These are phyloP conservation scores for Deladenus siricidicola DNA, from an alignment of 2,888 invertebrate genomes.

Conservation along the genomic window DNA sequence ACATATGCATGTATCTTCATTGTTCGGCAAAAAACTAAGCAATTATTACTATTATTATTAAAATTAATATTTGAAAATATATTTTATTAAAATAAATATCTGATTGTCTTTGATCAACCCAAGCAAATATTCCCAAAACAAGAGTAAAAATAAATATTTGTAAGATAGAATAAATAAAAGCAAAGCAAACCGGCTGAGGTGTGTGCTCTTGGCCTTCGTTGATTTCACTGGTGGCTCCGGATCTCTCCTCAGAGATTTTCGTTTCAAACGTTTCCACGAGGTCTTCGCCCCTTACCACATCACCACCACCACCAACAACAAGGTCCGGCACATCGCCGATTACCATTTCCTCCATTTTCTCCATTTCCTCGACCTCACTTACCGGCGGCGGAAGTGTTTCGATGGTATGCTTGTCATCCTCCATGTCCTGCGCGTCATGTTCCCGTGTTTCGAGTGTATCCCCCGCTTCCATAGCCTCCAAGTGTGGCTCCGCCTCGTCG, in stretches of 20 bases:
- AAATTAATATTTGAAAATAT: too few species aligned
- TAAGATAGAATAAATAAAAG: too few species aligned
- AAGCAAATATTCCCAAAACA: too few species aligned
- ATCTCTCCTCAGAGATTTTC: background rate
- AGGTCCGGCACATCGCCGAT: background rate
- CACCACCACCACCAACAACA: too few species aligned
- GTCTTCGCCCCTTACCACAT: background rate
- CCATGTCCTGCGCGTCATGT: background rate
- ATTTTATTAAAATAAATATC: too few species aligned
- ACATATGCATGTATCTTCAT: too few species aligned
- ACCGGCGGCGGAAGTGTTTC: background rate
- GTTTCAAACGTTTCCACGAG: background rate
- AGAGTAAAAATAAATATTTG: too few species aligned
- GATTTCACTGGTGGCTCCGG: background rate
- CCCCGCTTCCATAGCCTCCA: too few species aligned
- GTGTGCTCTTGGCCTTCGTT: background rate
- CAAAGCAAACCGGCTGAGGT: background rate
- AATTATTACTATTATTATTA: too few species aligned
- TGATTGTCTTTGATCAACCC: too few species aligned
- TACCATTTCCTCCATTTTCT: background rate
- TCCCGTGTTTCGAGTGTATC: too few species aligned
- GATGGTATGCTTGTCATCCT: conserved; percentile 3
- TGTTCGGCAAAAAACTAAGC: too few species aligned
- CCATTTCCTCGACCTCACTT: background rate
- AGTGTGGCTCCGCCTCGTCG: conserved; percentile 21